Percentiles rank a stretch among this genome's conserved stretches.
These are phyloP conservation scores for Myotis planiceps DNA, from an alignment of 2,797 vertebrate species.

Conservation along the genomic window DNA sequence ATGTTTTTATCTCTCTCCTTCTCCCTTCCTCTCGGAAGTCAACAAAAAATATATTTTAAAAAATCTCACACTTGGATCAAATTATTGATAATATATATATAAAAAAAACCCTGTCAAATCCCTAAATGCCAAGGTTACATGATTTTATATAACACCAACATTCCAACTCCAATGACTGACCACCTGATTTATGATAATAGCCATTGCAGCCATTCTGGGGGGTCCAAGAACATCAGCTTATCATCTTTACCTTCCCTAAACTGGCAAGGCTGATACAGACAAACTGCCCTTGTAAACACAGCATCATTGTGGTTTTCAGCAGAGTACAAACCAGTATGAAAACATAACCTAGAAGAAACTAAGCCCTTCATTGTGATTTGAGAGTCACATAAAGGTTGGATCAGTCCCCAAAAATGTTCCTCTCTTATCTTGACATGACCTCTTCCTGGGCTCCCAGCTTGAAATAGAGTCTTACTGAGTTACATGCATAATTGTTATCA, in stretches of 20 bases:
- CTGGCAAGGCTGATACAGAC: not conserved
- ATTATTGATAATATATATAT: not conserved
- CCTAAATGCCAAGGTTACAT: not conserved
- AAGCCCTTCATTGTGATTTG: slow-evolving; percentile 10
- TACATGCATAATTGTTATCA: slow-evolving; percentile 58
- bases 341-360: slow-evolving; percentile 21
- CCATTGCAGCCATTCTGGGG: not conserved
- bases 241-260: not conserved
- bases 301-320: not conserved
- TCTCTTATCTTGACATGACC: slow-evolving; percentile 19
- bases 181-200: not conserved
- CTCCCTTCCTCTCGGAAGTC: no score
- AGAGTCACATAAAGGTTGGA: not conserved
- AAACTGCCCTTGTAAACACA: not conserved
- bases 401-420: not conserved
- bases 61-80: not conserved
- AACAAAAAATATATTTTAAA: no score
- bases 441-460: not conserved
- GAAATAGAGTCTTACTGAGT: slow-evolving; percentile 56
- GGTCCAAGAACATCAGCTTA: not conserved
- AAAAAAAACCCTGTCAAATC: not conserved
- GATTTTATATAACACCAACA: not conserved
- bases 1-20: no score
- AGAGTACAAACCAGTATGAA: slow-evolving; percentile 40
- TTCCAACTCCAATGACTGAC: not conserved